Base-by-base conservation (phyloP, 2,113 vertebrate genomes). In the Puffinus mauretanicus region DNA sequence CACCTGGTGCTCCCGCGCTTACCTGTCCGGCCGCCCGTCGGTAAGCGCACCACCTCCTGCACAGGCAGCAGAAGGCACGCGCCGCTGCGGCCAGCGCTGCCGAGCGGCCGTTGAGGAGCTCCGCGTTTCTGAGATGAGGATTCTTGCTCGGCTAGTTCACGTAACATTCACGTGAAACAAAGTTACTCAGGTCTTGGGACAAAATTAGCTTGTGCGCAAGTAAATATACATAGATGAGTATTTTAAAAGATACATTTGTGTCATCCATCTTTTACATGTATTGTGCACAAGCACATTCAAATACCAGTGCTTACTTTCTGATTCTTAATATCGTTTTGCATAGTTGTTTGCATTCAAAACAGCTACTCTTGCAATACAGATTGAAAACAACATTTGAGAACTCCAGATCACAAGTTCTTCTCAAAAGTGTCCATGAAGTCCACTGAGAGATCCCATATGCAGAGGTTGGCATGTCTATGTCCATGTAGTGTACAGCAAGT, bases 31-130 rank as follows among this genome's bases (percentile, higher is more conserved):
- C 46, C 3, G 8, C 0, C 18, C 5, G 29, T 6, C 57, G 76
- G 0, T 51, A 11, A 47, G 82, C 34, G 85, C 82, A 42, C 88
- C 82, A 52, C 93, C 86, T 25, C 3, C 84, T 82, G 95, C 60
- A 8, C 81, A 42, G 51, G 44, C 9, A 44, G 51, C 36, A 44
- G 55, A 66, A 22, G 32, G 40, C 64, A n/a, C 30, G 7, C 10
- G 1, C 55, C 25, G 19, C 6, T 11, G 7, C 13, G 9, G 3
- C 2, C 27, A 6, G 8, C 11, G 0, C 27, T 11, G 34, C 18
- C 0, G 1, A 21, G 15, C 5, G 29, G 20, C 54, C 3, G 18
- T 1, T 27, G 11, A 29, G 54, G 22, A 69, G 20, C 32, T 27
- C 17, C 2, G 0, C 32, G 1, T 42, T 19, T 8, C 16, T 19